A percentile compares a stretch with the other conserved stretches of the same genome.
Conservation (phyloP, 2,888 invertebrate species). For the Drosophila kambysellisi region DNA sequence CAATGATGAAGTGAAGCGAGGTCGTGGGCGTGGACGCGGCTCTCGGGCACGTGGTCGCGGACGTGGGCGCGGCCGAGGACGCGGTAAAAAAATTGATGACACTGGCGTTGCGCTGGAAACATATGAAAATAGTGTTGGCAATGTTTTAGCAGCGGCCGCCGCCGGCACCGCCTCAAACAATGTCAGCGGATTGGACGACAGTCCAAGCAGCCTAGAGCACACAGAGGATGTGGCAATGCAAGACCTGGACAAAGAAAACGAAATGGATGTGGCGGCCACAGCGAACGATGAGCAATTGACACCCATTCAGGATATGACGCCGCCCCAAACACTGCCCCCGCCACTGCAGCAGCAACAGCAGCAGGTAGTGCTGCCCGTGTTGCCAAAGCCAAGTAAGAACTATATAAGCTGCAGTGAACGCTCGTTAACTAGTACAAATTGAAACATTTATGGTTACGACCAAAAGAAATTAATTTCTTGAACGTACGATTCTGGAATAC, state of each 20-base stretch:
- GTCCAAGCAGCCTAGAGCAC: constrained; percentile 64
- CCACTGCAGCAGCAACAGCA: constrained; percentile 37
- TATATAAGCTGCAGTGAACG: not conserved
- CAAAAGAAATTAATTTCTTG: not conserved
- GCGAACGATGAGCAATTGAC: constrained; percentile 39
- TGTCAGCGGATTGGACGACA: constrained; percentile 77
- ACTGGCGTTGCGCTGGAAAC: constrained; percentile 40
- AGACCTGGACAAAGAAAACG: constrained; percentile 77
- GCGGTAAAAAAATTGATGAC: constrained; percentile 90
- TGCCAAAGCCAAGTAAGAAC: constrained; percentile 81
- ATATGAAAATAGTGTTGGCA: constrained; percentile 33
- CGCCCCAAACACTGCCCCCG: constrained; percentile 39
- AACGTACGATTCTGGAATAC: not conserved
- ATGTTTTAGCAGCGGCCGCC: constrained; percentile 11
- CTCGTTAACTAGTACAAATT: not conserved
- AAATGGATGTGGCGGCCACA: constrained; percentile 50
- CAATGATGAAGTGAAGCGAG: constrained; percentile 78
- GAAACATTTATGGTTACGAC: not conserved
- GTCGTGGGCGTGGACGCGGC: constrained; percentile 84
- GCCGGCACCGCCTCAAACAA: constrained; percentile 21
- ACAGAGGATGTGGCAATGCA: constrained; percentile 71
- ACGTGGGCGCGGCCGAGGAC: constrained; percentile 91
- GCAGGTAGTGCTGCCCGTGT: constrained; percentile 58
- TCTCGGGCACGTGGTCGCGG: constrained; percentile 90
- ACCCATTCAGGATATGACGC: constrained; percentile 50